Base-by-base conservation (phyloP, 2,888 invertebrate species). In the Caenorhabditis auriculariae region DNA sequence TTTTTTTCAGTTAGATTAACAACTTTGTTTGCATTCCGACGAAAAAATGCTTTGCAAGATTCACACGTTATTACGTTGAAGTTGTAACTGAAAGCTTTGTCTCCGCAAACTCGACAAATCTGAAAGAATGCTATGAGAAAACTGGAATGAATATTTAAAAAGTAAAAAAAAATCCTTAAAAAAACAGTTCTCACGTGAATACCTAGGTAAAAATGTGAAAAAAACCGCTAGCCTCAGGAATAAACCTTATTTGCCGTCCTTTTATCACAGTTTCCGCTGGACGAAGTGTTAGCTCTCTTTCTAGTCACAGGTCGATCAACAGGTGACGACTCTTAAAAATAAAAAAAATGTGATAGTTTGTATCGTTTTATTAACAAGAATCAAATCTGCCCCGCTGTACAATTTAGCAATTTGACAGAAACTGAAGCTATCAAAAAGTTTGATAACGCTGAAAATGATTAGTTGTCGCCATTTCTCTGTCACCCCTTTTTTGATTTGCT, bases 21-120 rank as follows among this genome's bases (percentile, higher is more conserved):
- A 28, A 75, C 77, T 64, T 79, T 79, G 32, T 93, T 84, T 2
- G 95, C 95, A 84, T 95, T 95, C 59, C 94, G 87, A 59, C 94
- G 86, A 82, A 95, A 95, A 83, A 95, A 95, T 0, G 94, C 94
- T 81, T 95, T 95, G 82, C 95, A 95, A 70, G 93, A 93, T 83
- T 95, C 94, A 80, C 91, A 95, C 2, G 93, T 76, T 55, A 79
- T 77, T 19, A 79, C 79, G 58, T 78, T 78, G 69, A 79, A 79
- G 66, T 79, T 79, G 72, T 79, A 79, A 53, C 72, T 68, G 64
- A 67, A 77, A 26, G 77, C 77, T 57, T 76, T 77, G 60, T 95
- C 95, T 0, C 94, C 93, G 83, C 95, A 95, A 24, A 95, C 93
- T 60, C 91, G 88, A 84, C 95, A 95, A 72, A 89, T 68, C 67